Base-by-base conservation (phyloP, 2,113 vertebrate species). In the Pontoporia blainvillei region DNA sequence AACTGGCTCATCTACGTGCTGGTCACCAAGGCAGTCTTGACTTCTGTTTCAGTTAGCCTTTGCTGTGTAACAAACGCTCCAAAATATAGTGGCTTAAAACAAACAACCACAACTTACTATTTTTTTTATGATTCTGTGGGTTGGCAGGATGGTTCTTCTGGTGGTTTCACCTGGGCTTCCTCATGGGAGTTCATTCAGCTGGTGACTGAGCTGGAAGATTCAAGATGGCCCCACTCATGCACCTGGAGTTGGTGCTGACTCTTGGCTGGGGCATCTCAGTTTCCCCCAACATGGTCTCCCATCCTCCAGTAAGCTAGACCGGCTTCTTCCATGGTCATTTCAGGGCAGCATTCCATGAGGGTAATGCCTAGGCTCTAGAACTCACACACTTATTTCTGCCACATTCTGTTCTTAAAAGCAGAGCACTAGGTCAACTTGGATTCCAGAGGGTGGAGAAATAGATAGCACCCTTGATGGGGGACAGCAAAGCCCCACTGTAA, bases 231-330 rank as follows among this genome's bases (percentile, higher is more conserved):
- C 41, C 9, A 11, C 20, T n/a, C 2, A 0, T 1, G 5, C 36
- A 20, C 23, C 49, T 39, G 61, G 31, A 64, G 1, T 12, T 72
- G n/a, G 61, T 75, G 36, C 34, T 81, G 27, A 59, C 49, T 52
- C 6, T 29, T n/a, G 41, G 27, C 41, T 41, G 46, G 71, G 57
- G 39, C 8, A 7, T 39, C 57, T 91, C 44, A 11, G 7, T 25
- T 69, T 46, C 44, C 17, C 7, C 81, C 1, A 2, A 2, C 1
- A 0, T 18, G 69, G 44, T 15, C 39, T 49, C 5, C 49, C 2
- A 1, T 66, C 36, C 41, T 92, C 21, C 73, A 44, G 0, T 21
- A 10, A 39, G 34, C 31, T 34, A 15, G 67, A 8, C n/a, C 36
- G 27, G 61, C 75, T 86, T 75, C 41, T 44, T 71, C 29, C 8